Evolutionary conservation across 2,888 invertebrate genomes (phyloP).

Genomic region (Drosophila paracracens): DNA sequence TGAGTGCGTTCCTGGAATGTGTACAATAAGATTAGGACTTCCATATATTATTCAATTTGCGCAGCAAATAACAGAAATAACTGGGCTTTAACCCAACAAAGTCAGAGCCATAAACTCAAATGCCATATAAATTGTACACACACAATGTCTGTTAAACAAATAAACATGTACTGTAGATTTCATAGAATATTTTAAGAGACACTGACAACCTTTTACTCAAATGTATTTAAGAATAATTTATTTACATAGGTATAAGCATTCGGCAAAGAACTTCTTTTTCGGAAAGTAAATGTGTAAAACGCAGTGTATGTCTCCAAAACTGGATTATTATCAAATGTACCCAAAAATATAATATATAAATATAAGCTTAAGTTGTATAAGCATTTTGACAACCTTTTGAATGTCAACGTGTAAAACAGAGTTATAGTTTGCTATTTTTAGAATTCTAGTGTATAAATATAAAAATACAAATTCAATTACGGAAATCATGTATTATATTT

Average conservation of each 20-base stretch:
- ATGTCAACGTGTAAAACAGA: rapidly evolving
- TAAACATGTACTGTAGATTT: neutral
- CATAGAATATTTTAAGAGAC: neutral
- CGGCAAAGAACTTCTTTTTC: neutral
- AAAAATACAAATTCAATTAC: neutral
- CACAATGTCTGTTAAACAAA: neutral
- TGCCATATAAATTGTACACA: neutral
- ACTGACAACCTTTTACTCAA: neutral
- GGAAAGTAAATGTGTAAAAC: neutral
- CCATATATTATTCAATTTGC: conserved; percentile 71
- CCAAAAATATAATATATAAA: neutral
- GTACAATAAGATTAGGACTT: conserved; percentile 46
- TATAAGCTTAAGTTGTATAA: neutral
- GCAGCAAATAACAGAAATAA: conserved; percentile 26
- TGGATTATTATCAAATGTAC: neutral
- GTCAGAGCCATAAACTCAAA: conserved; percentile 3
- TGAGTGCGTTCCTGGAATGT: conserved; percentile 33
- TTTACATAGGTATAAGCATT: neutral
- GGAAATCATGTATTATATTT: neutral
- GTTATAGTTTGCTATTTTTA: neutral
- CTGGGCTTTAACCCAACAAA: conserved; percentile 19
- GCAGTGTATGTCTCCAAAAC: neutral
- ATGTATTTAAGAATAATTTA: neutral
- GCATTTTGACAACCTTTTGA: neutral
- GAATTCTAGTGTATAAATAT: neutral